Percentiles rank a stretch among this genome's conserved stretches.
Evolutionary conservation across 1,140 invertebrate species (phyloP).

Genomic region (Teleopsis dalmanni): DNA sequence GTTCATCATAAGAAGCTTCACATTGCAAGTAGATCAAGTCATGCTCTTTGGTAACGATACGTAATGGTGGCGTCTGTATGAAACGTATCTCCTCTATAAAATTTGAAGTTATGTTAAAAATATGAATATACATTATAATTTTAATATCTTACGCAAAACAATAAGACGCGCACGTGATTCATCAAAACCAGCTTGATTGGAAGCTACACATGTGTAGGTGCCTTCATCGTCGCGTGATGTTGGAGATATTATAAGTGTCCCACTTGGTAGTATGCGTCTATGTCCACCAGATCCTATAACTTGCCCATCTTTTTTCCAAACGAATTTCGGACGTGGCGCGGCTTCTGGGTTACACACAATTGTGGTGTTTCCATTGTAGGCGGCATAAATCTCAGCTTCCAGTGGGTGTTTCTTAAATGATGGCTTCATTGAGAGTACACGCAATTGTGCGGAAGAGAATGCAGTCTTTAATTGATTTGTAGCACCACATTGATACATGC

Average conservation of each 20-base stretch:
- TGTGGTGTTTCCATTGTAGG: slow-evolving; percentile 84
- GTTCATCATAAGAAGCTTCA: slow-evolving; percentile 67
- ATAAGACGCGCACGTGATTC: slow-evolving; percentile 73
- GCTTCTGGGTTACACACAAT: slow-evolving; percentile 90
- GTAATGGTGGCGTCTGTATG: slow-evolving; percentile 56
- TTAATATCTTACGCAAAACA: slow-evolving; percentile 64
- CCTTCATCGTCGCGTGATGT: slow-evolving; percentile 81
- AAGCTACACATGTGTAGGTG: slow-evolving; percentile 79
- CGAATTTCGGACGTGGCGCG: slow-evolving; percentile 79
- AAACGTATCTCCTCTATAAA: slow-evolving; percentile 59
- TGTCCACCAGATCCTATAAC: slow-evolving; percentile 70
- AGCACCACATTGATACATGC: slow-evolving; percentile 94
- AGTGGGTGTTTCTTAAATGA: slow-evolving; percentile 86
- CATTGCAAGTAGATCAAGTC: slow-evolving; percentile 69
- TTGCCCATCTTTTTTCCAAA: slow-evolving; percentile 87
- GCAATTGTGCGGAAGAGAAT: slow-evolving; percentile 82
- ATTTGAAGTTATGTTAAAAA: neutral
- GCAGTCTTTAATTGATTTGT: slow-evolving; percentile 78
- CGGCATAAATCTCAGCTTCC: slow-evolving; percentile 80
- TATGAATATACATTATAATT: neutral
- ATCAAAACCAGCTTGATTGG: slow-evolving; percentile 74
- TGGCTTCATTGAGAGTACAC: slow-evolving; percentile 79
- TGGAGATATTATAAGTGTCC: slow-evolving; percentile 79
- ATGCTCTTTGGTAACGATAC: slow-evolving; percentile 60
- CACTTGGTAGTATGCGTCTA: slow-evolving; percentile 70